These are phyloP conservation scores for Lagria hirta DNA, from an alignment of 2,888 invertebrate genomes.

Conservation along the genomic window DNA sequence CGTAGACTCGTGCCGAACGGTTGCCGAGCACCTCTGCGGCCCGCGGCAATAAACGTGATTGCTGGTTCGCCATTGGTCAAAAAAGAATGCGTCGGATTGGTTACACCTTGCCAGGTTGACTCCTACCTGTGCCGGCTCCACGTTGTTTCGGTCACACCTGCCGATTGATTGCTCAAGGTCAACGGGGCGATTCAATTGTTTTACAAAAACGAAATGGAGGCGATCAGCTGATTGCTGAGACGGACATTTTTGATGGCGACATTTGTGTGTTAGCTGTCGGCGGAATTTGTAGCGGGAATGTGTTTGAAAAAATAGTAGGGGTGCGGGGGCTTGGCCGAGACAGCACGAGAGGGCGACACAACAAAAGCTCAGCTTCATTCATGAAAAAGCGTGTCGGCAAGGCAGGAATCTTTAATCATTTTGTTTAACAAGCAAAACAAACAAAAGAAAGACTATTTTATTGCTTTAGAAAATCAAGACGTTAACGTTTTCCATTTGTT, in stretches of 20 bases:
- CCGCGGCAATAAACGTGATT: slow-evolving; percentile 51
- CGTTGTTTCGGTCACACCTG: slow-evolving; percentile 5
- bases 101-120: slow-evolving; percentile 53
- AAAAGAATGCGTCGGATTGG: slow-evolving; percentile 49
- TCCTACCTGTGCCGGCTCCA: slow-evolving; percentile 48
- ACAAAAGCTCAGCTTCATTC: neutral
- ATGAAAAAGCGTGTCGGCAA: slow-evolving; percentile 4
- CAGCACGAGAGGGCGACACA: slow-evolving; percentile 13
- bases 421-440: too few relatives aligned
- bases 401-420: too few relatives aligned
- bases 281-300: slow-evolving; percentile 15
- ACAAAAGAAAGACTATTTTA: too few relatives aligned
- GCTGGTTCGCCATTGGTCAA: slow-evolving; percentile 54
- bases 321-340: neutral
- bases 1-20: slow-evolving; percentile 49
- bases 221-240: too few relatives aligned
- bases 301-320: slow-evolving; percentile 18
- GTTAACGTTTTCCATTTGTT: too few relatives aligned
- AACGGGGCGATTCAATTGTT: too few relatives aligned
- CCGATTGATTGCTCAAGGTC: too few relatives aligned
- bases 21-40: slow-evolving; percentile 48
- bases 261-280: slow-evolving; percentile 6
- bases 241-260: too few relatives aligned
- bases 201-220: too few relatives aligned
- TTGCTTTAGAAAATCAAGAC: too few relatives aligned